Evolutionary conservation across 1,140 invertebrate genomes (phyloP).

Genomic region (Calycopis cecrops): DNA sequence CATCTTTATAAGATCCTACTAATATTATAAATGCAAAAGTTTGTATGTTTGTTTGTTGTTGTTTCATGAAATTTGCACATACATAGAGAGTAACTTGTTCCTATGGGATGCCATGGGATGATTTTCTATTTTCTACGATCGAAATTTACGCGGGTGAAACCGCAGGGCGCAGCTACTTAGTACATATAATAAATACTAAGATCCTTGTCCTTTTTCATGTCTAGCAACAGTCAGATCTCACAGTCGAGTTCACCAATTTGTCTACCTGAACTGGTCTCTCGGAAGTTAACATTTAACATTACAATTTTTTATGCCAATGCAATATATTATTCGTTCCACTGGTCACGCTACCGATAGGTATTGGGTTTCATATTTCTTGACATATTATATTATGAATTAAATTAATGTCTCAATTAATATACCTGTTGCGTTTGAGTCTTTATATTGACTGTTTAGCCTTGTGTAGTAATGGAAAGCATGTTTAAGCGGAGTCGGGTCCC

Average conservation of each 20-base stretch:
- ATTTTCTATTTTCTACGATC: no score
- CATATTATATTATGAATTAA: neutral
- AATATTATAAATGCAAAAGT: no score
- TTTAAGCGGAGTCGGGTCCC: no score
- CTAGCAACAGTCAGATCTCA: neutral
- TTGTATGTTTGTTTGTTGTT: no score
- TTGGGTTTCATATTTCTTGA: constrained; percentile 3
- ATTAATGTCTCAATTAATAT: constrained; percentile 4
- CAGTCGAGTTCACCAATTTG: constrained; percentile 8
- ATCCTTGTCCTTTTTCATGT: neutral
- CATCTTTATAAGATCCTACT: no score
- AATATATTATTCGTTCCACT: constrained; percentile 5
- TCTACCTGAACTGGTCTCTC: constrained; percentile 1
- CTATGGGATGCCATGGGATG: no score
- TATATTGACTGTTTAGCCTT: no score
- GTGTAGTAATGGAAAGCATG: no score
- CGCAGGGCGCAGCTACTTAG: no score
- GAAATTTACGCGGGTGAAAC: no score
- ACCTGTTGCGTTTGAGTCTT: constrained; percentile 1
- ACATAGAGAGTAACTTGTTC: no score
- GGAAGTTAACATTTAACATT: constrained; percentile 7
- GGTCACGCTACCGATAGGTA: constrained; percentile 8
- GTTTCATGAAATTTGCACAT: no score
- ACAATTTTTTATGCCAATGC: constrained; percentile 6
- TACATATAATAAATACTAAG: constrained; percentile 3